Evolutionary conservation across 2,113 vertebrate species (phyloP).

Genomic region (Coptodon bakossiorum): DNA sequence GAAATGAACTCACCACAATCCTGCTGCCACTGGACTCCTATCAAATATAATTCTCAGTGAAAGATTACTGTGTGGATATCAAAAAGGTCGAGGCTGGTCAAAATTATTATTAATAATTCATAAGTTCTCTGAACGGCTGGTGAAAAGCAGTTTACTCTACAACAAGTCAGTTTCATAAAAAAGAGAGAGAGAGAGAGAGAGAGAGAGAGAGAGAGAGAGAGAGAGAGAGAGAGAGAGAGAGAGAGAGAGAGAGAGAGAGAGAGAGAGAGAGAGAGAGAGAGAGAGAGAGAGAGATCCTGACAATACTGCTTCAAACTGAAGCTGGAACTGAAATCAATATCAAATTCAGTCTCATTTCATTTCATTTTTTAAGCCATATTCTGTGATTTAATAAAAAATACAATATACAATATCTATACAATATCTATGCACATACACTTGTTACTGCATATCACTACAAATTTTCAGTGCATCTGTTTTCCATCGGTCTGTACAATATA

Average conservation of each 20-base stretch:
- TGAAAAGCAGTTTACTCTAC: not conserved
- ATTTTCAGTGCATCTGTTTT: not conserved
- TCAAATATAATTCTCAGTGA: slow-evolving; percentile 41
- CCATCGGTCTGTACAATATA: not conserved
- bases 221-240: not conserved
- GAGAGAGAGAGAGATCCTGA: not conserved
- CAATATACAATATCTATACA: not conserved
- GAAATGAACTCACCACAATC: slow-evolving; percentile 76
- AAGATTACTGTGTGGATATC: slow-evolving; percentile 67
- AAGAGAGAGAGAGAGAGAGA: accelerated
- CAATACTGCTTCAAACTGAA: not conserved
- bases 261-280: not conserved
- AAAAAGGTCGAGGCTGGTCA: not conserved
- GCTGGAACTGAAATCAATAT: not conserved
- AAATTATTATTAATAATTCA: slow-evolving; percentile 5
- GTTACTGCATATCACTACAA: not conserved
- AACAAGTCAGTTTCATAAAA: not conserved
- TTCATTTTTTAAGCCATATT: not conserved
- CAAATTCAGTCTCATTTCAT: accelerated
- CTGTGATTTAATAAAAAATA: not conserved
- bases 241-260: not conserved
- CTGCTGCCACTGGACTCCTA: slow-evolving; percentile 77
- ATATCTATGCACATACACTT: not conserved
- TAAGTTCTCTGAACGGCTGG: not conserved
- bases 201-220: not conserved